A percentile compares a stretch with the other conserved stretches of the same genome.
These are phyloP conservation scores for Priapulus caudatus DNA, from an alignment of 2,888 invertebrate genomes.

Conservation along the genomic window DNA sequence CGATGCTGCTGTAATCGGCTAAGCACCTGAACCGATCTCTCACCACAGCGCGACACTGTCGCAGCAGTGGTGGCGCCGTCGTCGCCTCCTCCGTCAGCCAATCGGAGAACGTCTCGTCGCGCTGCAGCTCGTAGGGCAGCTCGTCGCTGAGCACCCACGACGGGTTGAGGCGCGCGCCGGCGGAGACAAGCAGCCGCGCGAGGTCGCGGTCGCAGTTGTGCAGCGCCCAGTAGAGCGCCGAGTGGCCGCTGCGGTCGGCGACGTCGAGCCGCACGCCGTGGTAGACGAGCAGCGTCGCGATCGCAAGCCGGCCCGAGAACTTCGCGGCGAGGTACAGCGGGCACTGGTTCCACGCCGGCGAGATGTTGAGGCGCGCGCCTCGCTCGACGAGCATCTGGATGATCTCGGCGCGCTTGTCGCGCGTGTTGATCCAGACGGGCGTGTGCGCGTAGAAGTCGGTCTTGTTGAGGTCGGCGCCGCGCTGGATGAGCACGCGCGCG, in stretches of 20 bases:
- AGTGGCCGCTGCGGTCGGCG: slow-evolving; percentile 17
- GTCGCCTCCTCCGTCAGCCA: slow-evolving; percentile 10
- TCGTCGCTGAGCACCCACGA: not conserved
- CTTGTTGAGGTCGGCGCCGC: slow-evolving; percentile 34
- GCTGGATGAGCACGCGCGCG: slow-evolving; percentile 29
- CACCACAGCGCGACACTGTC: not conserved
- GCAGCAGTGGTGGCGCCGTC: slow-evolving; percentile 10
- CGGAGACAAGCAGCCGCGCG: slow-evolving; percentile 24
- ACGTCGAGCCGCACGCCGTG: slow-evolving; percentile 20
- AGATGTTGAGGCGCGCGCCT: slow-evolving; percentile 17
- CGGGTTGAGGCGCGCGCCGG: slow-evolving; percentile 26
- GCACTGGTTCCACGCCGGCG: slow-evolving; percentile 20
- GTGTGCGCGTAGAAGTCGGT: slow-evolving; percentile 32
- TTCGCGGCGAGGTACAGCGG: slow-evolving; percentile 24
- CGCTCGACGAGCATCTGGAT: slow-evolving; percentile 18
- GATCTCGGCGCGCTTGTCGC: slow-evolving; percentile 16
- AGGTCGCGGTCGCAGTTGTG: slow-evolving; percentile 15
- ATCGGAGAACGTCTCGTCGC: slow-evolving; percentile 5
- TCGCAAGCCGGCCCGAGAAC: slow-evolving; percentile 17
- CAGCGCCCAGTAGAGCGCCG: slow-evolving; percentile 21
- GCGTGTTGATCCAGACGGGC: slow-evolving; percentile 26
- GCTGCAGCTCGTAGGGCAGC: not conserved
- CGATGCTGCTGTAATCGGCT: not conserved
- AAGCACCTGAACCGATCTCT: not conserved
- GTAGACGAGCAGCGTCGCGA: slow-evolving; percentile 17